phyloP scores from a whole-genome alignment of 2,797 vertebrate genomes.

The Pteronotus mesoamericanus region DNA sequence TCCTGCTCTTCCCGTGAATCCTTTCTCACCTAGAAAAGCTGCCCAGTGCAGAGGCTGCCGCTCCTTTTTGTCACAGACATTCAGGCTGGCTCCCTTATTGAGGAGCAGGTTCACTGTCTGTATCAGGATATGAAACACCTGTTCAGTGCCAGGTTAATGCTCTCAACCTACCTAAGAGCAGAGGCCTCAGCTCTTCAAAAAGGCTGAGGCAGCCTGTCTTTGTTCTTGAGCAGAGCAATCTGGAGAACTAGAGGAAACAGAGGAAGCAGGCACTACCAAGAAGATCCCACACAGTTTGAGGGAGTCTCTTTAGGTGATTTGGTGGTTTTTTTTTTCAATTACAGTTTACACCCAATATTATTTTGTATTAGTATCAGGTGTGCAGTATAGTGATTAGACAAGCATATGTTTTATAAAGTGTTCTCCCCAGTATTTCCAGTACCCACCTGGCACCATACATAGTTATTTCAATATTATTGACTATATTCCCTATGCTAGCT shows the following conservation, averaged over 20 bases:
- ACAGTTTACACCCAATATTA: neutral
- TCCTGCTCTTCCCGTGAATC: neutral
- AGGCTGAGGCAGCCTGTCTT: neutral
- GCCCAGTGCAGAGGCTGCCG: constrained; percentile 96
- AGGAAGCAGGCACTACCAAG: neutral
- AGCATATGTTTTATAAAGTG: neutral
- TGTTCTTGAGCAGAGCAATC: neutral
- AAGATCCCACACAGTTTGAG: neutral
- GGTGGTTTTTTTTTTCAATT: neutral
- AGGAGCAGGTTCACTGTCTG: constrained; percentile 96
- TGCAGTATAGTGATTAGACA: neutral
- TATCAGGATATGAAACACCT: neutral
- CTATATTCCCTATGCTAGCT: neutral
- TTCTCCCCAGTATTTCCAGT: neutral
- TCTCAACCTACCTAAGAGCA: neutral
- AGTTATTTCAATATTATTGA: neutral
- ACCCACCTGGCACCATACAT: neutral
- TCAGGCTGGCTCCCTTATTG: constrained; percentile 95
- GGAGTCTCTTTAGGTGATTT: neutral
- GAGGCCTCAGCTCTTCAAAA: neutral
- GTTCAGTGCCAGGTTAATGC: neutral
- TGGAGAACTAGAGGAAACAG: neutral
- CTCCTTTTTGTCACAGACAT: constrained; percentile 95
- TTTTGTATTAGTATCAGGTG: neutral
- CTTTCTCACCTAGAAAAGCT: constrained; percentile 90